Conservation (phyloP, 2,797 vertebrate genomes). For the Pogonophryne albipinna region DNA sequence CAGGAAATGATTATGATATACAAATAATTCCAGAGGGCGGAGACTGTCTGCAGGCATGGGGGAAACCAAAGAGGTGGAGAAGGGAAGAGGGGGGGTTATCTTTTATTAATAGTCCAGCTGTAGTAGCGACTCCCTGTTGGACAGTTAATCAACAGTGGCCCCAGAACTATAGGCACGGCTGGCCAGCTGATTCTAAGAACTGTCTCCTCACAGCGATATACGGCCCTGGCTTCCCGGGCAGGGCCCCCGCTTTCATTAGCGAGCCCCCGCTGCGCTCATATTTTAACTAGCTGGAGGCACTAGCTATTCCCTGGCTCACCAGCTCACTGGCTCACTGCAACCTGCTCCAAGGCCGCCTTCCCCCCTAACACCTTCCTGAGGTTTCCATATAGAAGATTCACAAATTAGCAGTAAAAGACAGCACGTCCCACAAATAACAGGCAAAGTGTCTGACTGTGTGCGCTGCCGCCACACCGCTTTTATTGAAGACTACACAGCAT, state of each 20-base stretch:
- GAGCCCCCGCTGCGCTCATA: constrained; percentile 75
- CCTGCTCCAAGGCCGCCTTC: constrained; percentile 65
- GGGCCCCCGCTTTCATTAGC: constrained; percentile 81
- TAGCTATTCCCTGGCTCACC: constrained; percentile 67
- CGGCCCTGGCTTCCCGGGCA: constrained; percentile 67
- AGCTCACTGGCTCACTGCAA: constrained; percentile 63
- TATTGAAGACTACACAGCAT: constrained; percentile 40
- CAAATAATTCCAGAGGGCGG: constrained; percentile 71
- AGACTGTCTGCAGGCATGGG: constrained; percentile 62
- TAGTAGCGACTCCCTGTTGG: constrained; percentile 83
- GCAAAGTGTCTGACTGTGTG: constrained; percentile 51
- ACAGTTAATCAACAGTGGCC: constrained; percentile 86
- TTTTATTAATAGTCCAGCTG: constrained; percentile 88
- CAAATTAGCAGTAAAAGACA: constrained; percentile 67
- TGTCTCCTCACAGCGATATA: constrained; percentile 84
- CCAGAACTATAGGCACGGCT: constrained; percentile 82
- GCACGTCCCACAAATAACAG: constrained; percentile 53
- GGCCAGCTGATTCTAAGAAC: constrained; percentile 85
- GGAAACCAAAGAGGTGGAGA: constrained; percentile 65
- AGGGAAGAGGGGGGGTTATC: constrained; percentile 59
- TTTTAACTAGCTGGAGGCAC: constrained; percentile 81
- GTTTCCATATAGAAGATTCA: constrained; percentile 50
- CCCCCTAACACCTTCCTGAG: constrained; percentile 51
- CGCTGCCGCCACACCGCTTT: constrained; percentile 43
- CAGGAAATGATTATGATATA: constrained; percentile 72